Base-by-base conservation (phyloP, 2,797 vertebrate species). In the Schizopygopsis malacanthus region DNA sequence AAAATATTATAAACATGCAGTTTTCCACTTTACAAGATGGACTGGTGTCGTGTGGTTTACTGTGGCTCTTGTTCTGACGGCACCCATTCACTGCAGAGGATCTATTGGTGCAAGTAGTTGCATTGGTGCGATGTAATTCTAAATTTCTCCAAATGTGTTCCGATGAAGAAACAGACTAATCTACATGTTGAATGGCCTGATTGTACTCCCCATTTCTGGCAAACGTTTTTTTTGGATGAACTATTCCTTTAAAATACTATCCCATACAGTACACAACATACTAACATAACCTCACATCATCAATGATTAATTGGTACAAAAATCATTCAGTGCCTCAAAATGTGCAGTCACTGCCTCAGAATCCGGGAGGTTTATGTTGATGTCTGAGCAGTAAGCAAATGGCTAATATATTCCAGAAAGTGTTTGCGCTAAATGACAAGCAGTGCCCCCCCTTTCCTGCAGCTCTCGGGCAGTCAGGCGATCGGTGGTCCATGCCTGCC, bases 331-430 rank as follows among this genome's bases (percentile, higher is more conserved):
- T 61, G 37, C 59, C 76, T 78, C 37, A 78, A 78, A 59, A 41
- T 78, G 43, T 33, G 20, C 39, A 47, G 67, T 61, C 22, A 15
- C 28, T 22, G 70, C 9, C 56, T 72, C 12, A 84, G 71, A 82
- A 12, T 70, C 50, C 43, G 25, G 41, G 54, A 87, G 12, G 28
- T 79, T 50, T 63, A 52, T 43, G 54, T 61, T 70, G 59, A 6
- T 47, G 67, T 83, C 20, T 79, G 77, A 79, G 37, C 72, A 65
- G 78, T 76, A 70, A 67, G 56, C 82, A 78, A 63, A 79, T 43
- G 28, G 43, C 37, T 81, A 83, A 83, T 79, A 67, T 87, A 83
- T 89, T 85, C 63, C 54, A 78, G 70, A 82, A 83, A 85, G 79
- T 65, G 39, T 83, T 71, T 39, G 41, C 11, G 33, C 52, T 89